Percentiles rank a stretch among this genome's conserved stretches.
Evolutionary conservation across 2,797 vertebrate species (phyloP).

Genomic region (Pseudochirops cupreus): DNA sequence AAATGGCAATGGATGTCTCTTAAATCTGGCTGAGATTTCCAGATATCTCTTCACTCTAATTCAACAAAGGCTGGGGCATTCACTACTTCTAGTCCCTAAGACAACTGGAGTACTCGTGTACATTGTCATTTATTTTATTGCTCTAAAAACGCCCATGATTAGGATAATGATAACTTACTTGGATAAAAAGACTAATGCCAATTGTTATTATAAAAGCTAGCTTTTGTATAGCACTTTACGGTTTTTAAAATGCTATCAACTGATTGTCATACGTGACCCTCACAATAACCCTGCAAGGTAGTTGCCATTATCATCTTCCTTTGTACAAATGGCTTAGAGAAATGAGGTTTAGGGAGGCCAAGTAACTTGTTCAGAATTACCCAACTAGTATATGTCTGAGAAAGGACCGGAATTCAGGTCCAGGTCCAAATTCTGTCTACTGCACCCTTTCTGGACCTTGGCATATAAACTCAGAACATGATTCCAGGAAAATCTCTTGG

Average conservation of each 20-base stretch:
- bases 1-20: neutral
- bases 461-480: neutral
- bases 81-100: neutral
- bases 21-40: neutral
- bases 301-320: neutral
- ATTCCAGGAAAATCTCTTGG: neutral
- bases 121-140: neutral
- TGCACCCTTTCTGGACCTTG: neutral
- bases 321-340: neutral
- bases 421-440: neutral
- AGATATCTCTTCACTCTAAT: neutral
- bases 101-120: neutral
- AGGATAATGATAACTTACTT: neutral
- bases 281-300: neutral
- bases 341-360: neutral
- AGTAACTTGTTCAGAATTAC: neutral
- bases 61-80: neutral
- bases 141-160: neutral
- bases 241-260: neutral
- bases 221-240: too few species aligned
- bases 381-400: neutral
- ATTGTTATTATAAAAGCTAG: neutral
- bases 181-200: neutral
- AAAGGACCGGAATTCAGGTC: neutral
- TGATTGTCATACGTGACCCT: neutral